These are phyloP conservation scores for Scaptomyza flava DNA, from an alignment of 2,888 invertebrate genomes.

Conservation along the genomic window DNA sequence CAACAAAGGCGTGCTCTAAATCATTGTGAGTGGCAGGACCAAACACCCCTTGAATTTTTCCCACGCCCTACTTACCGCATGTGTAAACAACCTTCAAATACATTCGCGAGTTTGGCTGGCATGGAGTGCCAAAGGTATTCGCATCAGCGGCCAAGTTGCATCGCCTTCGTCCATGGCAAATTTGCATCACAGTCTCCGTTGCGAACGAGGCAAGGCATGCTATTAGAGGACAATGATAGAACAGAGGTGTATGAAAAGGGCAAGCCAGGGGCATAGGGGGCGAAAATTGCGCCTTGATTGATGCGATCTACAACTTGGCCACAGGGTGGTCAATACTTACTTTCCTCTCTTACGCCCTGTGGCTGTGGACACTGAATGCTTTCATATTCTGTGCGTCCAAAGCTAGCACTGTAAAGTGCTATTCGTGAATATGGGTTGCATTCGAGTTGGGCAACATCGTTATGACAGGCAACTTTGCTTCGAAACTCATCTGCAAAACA, in stretches of 20 bases:
- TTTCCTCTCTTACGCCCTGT: conserved; percentile 93
- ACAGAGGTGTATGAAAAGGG: conserved; percentile 9
- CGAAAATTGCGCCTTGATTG: conserved; percentile 30
- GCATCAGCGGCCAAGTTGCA: conserved; percentile 93
- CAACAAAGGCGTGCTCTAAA: conserved; percentile 59
- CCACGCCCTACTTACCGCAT: conserved; percentile 88
- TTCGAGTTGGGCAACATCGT: conserved; percentile 93
- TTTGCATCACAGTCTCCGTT: conserved; percentile 94
- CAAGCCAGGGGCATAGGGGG: conserved; percentile 4
- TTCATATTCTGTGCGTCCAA: conserved; percentile 95
- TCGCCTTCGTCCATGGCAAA: conserved; percentile 93
- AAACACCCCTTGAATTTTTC: conserved; percentile 37
- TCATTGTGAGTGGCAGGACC: conserved; percentile 52
- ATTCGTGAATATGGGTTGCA: conserved; percentile 95
- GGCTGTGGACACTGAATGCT: conserved; percentile 95
- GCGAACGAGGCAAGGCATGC: conserved; percentile 95
- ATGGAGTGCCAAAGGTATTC: conserved; percentile 93
- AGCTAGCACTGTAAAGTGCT: conserved; percentile 96
- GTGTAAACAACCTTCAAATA: conserved; percentile 95
- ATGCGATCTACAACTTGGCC: conserved; percentile 19
- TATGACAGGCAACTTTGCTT: conserved; percentile 96
- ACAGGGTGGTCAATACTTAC: conserved; percentile 86
- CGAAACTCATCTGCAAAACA: conserved; percentile 93
- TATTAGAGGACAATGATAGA: conserved; percentile 84
- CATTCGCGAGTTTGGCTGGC: conserved; percentile 92